Evolutionary conservation across 2,888 invertebrate species (phyloP).

Genomic region (Athalia cordata): DNA sequence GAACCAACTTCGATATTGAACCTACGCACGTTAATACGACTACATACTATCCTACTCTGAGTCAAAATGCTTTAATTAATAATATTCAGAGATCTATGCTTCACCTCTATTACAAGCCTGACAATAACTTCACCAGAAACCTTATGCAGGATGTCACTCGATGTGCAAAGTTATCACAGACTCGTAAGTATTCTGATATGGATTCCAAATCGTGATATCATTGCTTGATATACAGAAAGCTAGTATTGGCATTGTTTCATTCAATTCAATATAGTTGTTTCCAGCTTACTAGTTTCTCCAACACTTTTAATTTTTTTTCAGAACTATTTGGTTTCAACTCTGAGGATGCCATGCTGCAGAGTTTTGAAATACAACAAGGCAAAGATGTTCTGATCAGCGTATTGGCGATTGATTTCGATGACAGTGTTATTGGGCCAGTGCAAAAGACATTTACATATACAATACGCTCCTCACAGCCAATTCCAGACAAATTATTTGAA

Average conservation of each 20-base stretch:
- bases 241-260: not conserved
- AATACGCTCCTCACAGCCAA: constrained; percentile 56
- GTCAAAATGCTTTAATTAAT: constrained; percentile 35
- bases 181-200: constrained; percentile 55
- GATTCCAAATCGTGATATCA: not conserved
- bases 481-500: constrained; percentile 52
- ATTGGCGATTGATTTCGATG: constrained; percentile 63
- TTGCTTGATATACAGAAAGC: not conserved
- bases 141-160: constrained; percentile 58
- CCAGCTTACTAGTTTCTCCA: not conserved
- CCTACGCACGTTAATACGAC: constrained; percentile 54
- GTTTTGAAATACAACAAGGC: constrained; percentile 56
- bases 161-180: constrained; percentile 58
- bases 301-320: not conserved
- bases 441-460: constrained; percentile 20
- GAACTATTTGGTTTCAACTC: constrained; percentile 54
- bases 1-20: constrained; percentile 58
- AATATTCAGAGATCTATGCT: not conserved
- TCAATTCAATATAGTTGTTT: not conserved
- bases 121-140: constrained; percentile 55
- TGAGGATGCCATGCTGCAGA: constrained; percentile 63
- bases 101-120: constrained; percentile 61
- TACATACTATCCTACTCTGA: constrained; percentile 57
- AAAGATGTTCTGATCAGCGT: constrained; percentile 48
- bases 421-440: constrained; percentile 44